A percentile compares a stretch with the other conserved stretches of the same genome.
Evolutionary conservation across 2,797 vertebrate genomes (phyloP).

Genomic region (Benthosema pterotum): DNA sequence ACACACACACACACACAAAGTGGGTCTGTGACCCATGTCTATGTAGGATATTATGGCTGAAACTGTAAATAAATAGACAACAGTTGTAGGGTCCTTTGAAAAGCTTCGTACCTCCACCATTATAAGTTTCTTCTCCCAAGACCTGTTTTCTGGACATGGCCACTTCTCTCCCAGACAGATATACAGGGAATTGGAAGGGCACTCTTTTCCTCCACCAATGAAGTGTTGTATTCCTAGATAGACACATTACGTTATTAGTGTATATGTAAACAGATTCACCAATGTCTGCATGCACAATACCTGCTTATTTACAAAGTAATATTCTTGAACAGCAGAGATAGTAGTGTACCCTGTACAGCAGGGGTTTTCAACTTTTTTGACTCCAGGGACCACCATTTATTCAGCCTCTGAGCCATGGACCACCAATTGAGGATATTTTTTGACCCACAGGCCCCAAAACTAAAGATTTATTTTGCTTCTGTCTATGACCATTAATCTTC

Average conservation of each 20-base stretch:
- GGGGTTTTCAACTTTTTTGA: too few species aligned
- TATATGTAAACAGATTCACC: not conserved
- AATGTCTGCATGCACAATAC: not conserved
- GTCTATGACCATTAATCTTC: too few species aligned
- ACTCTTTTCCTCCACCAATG: slow-evolving; percentile 43
- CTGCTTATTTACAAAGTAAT: not conserved
- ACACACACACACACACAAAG: too few species aligned
- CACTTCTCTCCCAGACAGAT: slow-evolving; percentile 88
- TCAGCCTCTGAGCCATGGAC: too few species aligned
- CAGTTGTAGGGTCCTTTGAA: not conserved
- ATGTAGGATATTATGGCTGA: too few species aligned
- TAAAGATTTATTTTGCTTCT: too few species aligned
- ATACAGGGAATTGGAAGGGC: slow-evolving; percentile 82
- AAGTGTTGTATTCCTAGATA: slow-evolving; percentile 80
- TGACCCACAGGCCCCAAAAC: too few species aligned
- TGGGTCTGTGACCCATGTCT: too few species aligned
- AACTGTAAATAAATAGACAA: too few species aligned
- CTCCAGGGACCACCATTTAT: too few species aligned
- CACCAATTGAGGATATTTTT: too few species aligned
- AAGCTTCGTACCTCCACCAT: slow-evolving; percentile 83
- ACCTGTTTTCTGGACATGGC: slow-evolving; percentile 78
- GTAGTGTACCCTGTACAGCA: too few species aligned
- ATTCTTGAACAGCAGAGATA: not conserved
- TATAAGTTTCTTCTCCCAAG: slow-evolving; percentile 87
- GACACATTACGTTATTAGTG: not conserved